Percentiles rank a stretch among this genome's conserved stretches.
phyloP scores from a whole-genome alignment of 2,888 invertebrate genomes.

The Osmoderma eremita region DNA sequence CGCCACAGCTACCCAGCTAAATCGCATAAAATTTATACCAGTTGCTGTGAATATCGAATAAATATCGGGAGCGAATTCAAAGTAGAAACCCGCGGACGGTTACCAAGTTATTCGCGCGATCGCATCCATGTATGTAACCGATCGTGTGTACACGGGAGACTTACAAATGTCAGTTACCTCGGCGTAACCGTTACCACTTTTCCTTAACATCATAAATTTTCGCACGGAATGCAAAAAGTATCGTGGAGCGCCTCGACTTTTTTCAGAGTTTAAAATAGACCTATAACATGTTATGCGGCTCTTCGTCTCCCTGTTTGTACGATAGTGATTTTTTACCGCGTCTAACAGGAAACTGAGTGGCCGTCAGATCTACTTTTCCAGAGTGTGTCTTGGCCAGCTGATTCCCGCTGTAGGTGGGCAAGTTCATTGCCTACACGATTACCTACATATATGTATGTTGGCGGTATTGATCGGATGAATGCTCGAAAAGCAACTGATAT shows the following conservation, averaged over 20 bases:
- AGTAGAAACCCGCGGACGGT: neutral
- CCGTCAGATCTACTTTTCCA: conserved; percentile 49
- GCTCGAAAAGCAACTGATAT: too few relatives aligned
- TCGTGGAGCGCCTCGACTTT: conserved; percentile 24
- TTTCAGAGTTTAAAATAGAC: conserved; percentile 36
- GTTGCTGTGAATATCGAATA: neutral
- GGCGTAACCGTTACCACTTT: conserved; percentile 41
- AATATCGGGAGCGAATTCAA: neutral
- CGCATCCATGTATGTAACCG: neutral
- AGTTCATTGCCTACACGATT: conserved; percentile 51
- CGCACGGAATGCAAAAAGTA: conserved; percentile 31
- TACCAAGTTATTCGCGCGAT: conserved; percentile 19
- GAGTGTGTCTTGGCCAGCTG: conserved; percentile 46
- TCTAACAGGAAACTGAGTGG: conserved; percentile 47
- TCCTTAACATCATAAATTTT: conserved; percentile 39
- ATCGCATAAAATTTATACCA: neutral
- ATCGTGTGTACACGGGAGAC: conserved; percentile 5
- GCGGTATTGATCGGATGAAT: too few relatives aligned
- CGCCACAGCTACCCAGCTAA: neutral
- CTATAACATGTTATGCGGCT: conserved; percentile 29
- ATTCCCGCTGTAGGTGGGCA: conserved; percentile 51
- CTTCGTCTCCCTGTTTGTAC: neutral
- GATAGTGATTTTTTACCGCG: conserved; percentile 39
- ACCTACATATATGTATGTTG: conserved; percentile 5
- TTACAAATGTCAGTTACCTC: conserved; percentile 38